Conservation (phyloP, 2,888 invertebrate species). For the Petrolisthes manimaculis region DNA sequence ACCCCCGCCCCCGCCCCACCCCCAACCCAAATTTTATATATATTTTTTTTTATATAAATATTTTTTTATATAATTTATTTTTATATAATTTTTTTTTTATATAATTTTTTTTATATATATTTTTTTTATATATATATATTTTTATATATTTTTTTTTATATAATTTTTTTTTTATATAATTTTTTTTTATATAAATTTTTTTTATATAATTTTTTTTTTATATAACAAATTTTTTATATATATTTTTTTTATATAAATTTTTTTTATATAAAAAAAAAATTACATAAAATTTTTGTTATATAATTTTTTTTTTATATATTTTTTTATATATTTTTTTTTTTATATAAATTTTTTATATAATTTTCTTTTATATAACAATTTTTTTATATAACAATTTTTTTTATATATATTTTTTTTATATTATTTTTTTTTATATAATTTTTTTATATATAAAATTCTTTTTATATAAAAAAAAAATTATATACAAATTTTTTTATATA, state of each 20-base stretch:
- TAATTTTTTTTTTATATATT: neutral
- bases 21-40: no score
- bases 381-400: no score
- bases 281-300: neutral
- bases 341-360: neutral
- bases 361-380: no score
- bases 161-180: neutral
- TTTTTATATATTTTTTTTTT: neutral
- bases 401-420: neutral
- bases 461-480: no score
- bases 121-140: neutral
- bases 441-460: no score
- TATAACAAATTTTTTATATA: no score
- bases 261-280: neutral
- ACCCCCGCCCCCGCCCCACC: no score
- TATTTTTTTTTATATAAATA: no score
- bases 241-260: neutral
- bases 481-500: neutral
- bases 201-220: neutral
- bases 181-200: neutral
- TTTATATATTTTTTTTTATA: no score
- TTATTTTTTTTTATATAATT: neutral
- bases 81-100: neutral
- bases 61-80: no score
- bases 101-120: neutral